Percentiles rank a stretch among this genome's conserved stretches.
phyloP scores from a whole-genome alignment of 2,797 vertebrate genomes.

The Strix occidentalis region DNA sequence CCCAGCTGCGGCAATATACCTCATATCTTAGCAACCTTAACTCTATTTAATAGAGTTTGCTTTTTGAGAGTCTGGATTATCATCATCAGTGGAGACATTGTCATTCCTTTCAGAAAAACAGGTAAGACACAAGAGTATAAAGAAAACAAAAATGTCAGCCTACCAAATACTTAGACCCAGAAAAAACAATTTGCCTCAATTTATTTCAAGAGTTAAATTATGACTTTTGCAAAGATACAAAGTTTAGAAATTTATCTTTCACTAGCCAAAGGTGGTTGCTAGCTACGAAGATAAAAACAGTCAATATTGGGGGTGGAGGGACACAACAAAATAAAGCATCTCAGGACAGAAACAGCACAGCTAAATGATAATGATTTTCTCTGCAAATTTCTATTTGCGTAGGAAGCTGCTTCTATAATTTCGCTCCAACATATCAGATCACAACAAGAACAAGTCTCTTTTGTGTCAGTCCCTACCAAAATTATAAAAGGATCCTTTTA shows the following conservation, averaged over 20 bases:
- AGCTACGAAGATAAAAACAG: neutral
- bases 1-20: neutral
- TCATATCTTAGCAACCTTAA: neutral
- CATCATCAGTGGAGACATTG: neutral
- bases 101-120: neutral
- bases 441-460: neutral
- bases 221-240: neutral
- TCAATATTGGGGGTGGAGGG: neutral
- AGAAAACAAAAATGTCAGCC: neutral
- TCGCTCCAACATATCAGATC: neutral
- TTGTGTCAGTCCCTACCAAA: neutral
- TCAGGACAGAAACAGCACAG: neutral
- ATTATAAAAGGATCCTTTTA: conserved; percentile 14
- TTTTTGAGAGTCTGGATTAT: neutral
- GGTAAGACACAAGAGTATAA: neutral
- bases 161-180: neutral
- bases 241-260: neutral
- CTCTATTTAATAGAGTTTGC: neutral
- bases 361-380: neutral
- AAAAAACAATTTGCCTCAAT: neutral
- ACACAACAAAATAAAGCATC: neutral
- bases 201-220: neutral
- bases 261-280: neutral
- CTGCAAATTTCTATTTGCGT: neutral
- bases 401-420: neutral